Evolutionary conservation across 2,888 invertebrate species (phyloP), one percentile per base, ranked within the genome.

Genomic region (Keiferia lycopersicella): DNA sequence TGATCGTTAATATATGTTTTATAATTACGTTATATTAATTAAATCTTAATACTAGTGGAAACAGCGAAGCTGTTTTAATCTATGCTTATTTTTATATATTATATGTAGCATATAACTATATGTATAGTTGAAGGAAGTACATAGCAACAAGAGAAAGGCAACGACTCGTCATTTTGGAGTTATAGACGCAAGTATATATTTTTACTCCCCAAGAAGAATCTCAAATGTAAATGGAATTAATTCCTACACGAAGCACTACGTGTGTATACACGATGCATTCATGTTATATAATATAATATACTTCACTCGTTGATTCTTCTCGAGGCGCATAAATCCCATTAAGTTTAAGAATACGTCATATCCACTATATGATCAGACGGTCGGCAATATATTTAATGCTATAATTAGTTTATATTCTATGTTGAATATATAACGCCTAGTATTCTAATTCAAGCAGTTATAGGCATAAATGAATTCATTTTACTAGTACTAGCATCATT

Each of bases 81-180:
- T 72, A 71, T 62, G 20, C 68, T 63, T 70, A 56, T 16, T 34
- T 72, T 68, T 65, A 67, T 73, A 69, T 72, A 72, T 68, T 73
- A 70, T 72, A 64, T 67, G 67, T 76, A 77, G 73, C 77, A 71
- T 74, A 68, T 74, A 73, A 71, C 71, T 77, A 75, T 76, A 73
- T 77, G 71, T 74, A 78, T 79, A 75, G 74, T 78, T 74, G 81
- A 84, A 80, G 86, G 84, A 85, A 86, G 84, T 82, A 75, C 72
- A 73, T 79, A 84, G 84, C 82, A 80, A 77, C 77, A 71, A 76
- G 76, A 75, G 73, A 79, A 86, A 86, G 87, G 87, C 87, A 85
- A 79, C 80, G 81, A 75, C 75, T 20, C 72, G 73, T 78, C 77
- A 38, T 39, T 39, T 39, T 38, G 58, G 18, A 58, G 58, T 58